Evolutionary conservation across 2,888 invertebrate species (phyloP), one percentile per base, ranked within the genome.

Genomic region (Ichneumoninae sp.): DNA sequence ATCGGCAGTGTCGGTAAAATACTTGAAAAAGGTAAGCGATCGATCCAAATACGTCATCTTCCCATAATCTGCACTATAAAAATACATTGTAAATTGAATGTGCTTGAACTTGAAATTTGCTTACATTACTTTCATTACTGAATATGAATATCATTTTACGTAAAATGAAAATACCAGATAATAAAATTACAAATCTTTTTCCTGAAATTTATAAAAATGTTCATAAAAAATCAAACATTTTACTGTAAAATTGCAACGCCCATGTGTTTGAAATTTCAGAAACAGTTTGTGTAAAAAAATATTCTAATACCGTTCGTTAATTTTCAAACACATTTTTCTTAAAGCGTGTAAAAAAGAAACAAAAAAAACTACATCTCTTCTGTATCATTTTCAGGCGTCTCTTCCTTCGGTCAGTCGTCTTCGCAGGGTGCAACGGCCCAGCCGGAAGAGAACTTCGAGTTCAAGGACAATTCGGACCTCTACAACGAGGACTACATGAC

Each of bases 1-100:
- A 95, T 98, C 86, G 97, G 98, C 76, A 97, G 97, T 89, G 95
- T 98, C 81, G 97, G 97, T 74, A 97, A 97, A 94, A 95, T 98
- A 85, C 96, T 97, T 81, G 97, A 97, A 80, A 98, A 98, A 95
- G 97, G 98, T 96, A 94, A 93, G 74, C 63, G 54, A 50, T 60
- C 33, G 1, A 50, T 52, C 22, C 4, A 3, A 13, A 50, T 68
- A 54, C 66, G 16, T 10, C 36, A n/a, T 13, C n/a, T 16, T 13
- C 3, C 44, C 16, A 16, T 1, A 16, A 47, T 13, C 16, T 47
- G 16, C 40, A 8, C 3, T 10, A 40, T 40, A 19, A 19, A 52
- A 52, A 52, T 52, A 19, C 3, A 52, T 52, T 6, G 5, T 22
- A 54, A 10, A 66, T 16, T 4, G 7, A 1, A 44, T 10, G 40